These are phyloP conservation scores for Clarias fuscus DNA, from an alignment of 2,797 vertebrate genomes.

Conservation along the genomic window DNA sequence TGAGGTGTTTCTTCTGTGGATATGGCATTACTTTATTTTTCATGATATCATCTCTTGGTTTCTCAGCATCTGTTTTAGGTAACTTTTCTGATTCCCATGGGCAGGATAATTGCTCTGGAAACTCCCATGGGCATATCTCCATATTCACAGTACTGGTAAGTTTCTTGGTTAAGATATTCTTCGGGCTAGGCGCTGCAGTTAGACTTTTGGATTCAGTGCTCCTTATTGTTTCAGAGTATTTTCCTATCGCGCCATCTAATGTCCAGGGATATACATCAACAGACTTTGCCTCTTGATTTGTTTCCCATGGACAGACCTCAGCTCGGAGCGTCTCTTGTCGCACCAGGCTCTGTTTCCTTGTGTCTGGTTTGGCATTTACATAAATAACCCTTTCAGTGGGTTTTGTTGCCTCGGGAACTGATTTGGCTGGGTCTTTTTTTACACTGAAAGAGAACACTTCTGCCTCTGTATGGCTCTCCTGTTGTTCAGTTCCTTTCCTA, in stretches of 20 bases:
- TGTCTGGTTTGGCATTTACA: conserved; percentile 61
- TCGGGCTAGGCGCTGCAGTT: neutral
- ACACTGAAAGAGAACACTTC: conserved; percentile 62
- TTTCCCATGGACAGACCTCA: conserved; percentile 28
- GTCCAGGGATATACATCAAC: conserved; percentile 50
- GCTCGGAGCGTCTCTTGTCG: conserved; percentile 17
- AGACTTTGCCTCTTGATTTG: conserved; percentile 52
- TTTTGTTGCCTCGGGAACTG: conserved; percentile 46
- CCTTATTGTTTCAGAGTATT: conserved; percentile 33
- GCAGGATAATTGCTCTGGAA: conserved; percentile 56
- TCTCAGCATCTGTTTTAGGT: conserved; percentile 5
- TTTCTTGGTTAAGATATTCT: conserved; percentile 47
- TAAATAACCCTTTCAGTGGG: conserved; percentile 62
- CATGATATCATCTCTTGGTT: neutral
- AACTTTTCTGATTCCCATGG: conserved; percentile 33
- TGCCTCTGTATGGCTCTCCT: conserved; percentile 35
- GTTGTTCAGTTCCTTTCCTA: conserved; percentile 17
- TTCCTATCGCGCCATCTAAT: conserved; percentile 33
- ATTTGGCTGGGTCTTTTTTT: conserved; percentile 38
- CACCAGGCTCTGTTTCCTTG: conserved; percentile 46
- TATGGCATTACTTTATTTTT: neutral
- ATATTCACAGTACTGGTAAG: conserved; percentile 58
- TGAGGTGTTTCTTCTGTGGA: conserved; percentile 42
- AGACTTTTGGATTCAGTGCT: conserved; percentile 1
- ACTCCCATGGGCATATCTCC: conserved; percentile 77